A percentile compares a stretch with the other conserved stretches of the same genome.
These are phyloP conservation scores for Acanthurus lineatus DNA, from an alignment of 2,797 vertebrate species.

Conservation along the genomic window DNA sequence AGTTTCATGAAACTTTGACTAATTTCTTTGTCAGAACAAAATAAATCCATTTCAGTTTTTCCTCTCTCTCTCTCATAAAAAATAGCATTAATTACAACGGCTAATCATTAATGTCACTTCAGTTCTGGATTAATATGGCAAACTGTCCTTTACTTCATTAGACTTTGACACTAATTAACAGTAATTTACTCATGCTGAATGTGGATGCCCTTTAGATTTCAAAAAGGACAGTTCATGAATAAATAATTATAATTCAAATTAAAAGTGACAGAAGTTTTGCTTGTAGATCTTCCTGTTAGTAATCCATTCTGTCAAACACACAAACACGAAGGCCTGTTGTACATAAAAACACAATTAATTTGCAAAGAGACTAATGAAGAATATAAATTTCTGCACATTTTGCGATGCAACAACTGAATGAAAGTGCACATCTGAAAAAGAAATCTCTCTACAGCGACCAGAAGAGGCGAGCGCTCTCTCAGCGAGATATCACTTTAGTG, in stretches of 20 bases:
- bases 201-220: neutral
- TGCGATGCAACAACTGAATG: constrained; percentile 11
- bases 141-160: constrained; percentile 33
- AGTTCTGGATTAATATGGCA: constrained; percentile 15
- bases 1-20: constrained; percentile 20
- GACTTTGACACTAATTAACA: constrained; percentile 42
- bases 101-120: constrained; percentile 26
- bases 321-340: neutral
- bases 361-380: neutral
- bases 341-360: neutral
- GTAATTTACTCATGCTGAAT: constrained; percentile 21
- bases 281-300: constrained; percentile 2
- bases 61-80: neutral
- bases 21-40: neutral
- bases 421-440: constrained; percentile 2
- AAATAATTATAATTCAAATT: constrained; percentile 15
- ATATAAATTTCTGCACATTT: neutral
- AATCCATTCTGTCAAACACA: neutral
- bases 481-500: constrained; percentile 48
- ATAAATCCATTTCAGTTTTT: neutral
- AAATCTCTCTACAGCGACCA: neutral
- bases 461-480: constrained; percentile 24
- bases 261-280: neutral
- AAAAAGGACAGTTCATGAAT: constrained; percentile 23
- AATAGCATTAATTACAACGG: constrained; percentile 1